phyloP scores from a whole-genome alignment of 2,113 vertebrate species.

The Genyomyrus donnyi region DNA sequence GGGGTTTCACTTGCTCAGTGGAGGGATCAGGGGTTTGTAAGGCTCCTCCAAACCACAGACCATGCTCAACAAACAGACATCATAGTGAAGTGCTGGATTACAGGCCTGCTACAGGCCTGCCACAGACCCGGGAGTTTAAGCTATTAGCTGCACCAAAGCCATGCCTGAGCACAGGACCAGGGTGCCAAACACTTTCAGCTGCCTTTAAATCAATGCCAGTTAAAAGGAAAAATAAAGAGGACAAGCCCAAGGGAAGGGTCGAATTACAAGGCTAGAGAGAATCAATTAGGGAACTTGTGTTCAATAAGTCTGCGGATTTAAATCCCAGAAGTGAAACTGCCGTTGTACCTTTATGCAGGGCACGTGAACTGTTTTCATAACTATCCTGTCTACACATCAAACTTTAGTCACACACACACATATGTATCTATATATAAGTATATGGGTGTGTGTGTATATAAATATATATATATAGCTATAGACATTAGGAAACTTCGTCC shows the following conservation, averaged over 20 bases:
- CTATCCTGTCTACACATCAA: neutral
- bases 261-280: neutral
- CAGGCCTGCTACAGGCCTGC: neutral
- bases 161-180: neutral
- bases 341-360: neutral
- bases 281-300: neutral
- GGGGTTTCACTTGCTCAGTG: neutral
- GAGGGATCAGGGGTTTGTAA: neutral
- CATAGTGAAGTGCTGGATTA: neutral
- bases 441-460: neutral
- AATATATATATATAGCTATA: neutral
- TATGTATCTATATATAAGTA: neutral
- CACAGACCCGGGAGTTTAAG: neutral
- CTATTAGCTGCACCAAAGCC: neutral
- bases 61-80: neutral
- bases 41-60: neutral
- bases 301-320: neutral
- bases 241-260: neutral
- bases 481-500: neutral
- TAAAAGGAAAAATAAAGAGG: neutral
- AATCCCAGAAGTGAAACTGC: neutral
- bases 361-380: neutral
- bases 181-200: neutral
- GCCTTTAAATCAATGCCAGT: neutral
- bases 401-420: neutral